Evolutionary conservation across 2,888 invertebrate genomes (phyloP), one percentile per base, ranked within the genome.

Genomic region (Adelognathus sp.): DNA sequence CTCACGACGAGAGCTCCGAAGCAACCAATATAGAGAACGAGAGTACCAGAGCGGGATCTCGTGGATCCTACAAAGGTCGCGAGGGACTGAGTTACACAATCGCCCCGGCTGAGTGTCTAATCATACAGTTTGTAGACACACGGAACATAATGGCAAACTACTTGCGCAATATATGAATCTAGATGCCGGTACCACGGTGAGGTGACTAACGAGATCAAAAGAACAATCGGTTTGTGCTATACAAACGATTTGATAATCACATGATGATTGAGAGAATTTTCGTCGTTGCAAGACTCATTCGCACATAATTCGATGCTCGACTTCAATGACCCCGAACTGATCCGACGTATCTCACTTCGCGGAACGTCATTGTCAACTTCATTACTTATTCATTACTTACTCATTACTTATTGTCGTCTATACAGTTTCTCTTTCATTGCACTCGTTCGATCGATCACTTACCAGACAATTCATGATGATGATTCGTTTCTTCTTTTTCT

Each of bases 381-480:
- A 56, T 69, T 18, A 21, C 9, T 16, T 3, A 56, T 66, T 31
- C 50, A 39, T 60, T 74, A 41, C 31, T 67, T 74, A 27, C 11
- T 75, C 44, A n/a, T n/a, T 6, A 63, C 36, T 16, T 9, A n/a
- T 24, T 11, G 9, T 27, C n/a, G 1, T 63, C 9, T 27, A 66
- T 60, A 27, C 63, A n/a, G n/a, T n/a, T n/a, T 56, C 56, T 24
- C 39, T 21, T 27, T 29, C 11, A 16, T 7, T 6, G 21, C 50
- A 36, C 52, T 24, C 64, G 36, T 54, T 33, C 14, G 6, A 71
- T 46, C 27, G 14, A 5, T 58, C 50, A 90, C 91, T 90, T 85
- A 91, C 91, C 90, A 90, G 76, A 73, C 86, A 80, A 85, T 86
- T 87, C 88, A 90, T 91, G 86, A 79, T 85, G 87, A 81, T 66